Conservation (phyloP, 1,140 invertebrate species). For the Halyomorpha halys region DNA sequence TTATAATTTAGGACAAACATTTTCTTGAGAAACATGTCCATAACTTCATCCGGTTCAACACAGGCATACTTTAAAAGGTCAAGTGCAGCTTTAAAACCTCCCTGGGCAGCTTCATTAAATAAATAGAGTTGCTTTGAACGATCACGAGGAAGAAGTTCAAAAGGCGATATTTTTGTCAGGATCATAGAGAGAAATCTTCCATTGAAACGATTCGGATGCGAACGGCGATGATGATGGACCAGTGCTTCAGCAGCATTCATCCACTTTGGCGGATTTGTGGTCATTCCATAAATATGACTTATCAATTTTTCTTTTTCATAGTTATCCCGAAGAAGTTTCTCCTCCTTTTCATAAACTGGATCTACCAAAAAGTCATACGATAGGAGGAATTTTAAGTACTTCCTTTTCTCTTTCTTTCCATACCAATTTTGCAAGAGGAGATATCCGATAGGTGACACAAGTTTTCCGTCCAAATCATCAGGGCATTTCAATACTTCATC, state of each 20-base stretch:
- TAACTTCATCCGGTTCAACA: neutral
- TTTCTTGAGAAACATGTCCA: too few species aligned
- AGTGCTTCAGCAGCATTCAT: neutral
- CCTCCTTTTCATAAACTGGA: constrained; percentile 1
- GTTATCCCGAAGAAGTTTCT: too few species aligned
- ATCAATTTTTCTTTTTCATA: too few species aligned
- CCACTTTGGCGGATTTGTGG: too few species aligned
- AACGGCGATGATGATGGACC: neutral
- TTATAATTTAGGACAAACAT: too few species aligned
- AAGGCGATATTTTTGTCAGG: too few species aligned
- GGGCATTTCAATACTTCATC: constrained; percentile 14
- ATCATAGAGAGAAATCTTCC: neutral
- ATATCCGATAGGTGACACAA: constrained; percentile 13
- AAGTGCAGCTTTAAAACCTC: neutral
- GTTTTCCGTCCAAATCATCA: neutral
- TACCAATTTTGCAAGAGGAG: neutral
- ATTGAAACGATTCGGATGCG: neutral
- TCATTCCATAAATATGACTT: too few species aligned
- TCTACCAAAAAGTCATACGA: neutral
- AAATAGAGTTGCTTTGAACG: too few species aligned
- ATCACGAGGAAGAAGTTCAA: too few species aligned
- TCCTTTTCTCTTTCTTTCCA: neutral
- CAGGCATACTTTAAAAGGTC: neutral
- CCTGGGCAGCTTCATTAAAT: too few species aligned
- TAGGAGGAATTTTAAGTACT: constrained; percentile 14